These are phyloP conservation scores for Luperina nickerlii DNA, from an alignment of 2,888 invertebrate genomes.

Conservation along the genomic window DNA sequence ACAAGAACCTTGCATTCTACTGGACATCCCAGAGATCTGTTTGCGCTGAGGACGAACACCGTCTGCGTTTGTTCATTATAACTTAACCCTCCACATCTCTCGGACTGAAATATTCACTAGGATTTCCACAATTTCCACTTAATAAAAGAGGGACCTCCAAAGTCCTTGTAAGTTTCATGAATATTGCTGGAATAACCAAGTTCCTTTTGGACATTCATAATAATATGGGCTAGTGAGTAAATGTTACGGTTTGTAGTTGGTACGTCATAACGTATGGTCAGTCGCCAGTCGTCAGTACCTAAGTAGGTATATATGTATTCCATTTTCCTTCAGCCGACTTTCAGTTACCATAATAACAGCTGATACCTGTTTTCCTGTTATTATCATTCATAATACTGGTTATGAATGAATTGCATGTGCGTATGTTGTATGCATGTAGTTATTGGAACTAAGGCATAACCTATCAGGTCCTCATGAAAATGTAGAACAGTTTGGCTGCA, in stretches of 20 bases:
- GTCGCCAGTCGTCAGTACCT: neutral
- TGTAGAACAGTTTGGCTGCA: neutral
- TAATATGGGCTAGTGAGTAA: neutral
- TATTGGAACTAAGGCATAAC: neutral
- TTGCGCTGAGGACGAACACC: neutral
- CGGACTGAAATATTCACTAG: neutral
- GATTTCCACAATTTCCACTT: neutral
- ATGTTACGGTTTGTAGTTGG: neutral
- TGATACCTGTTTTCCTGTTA: slow-evolving; percentile 41
- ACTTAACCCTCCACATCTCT: neutral
- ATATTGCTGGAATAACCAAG: neutral
- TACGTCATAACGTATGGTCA: slow-evolving; percentile 16
- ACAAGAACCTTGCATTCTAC: neutral
- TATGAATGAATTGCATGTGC: slow-evolving; percentile 30
- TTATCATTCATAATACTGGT: slow-evolving; percentile 26
- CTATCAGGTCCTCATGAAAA: neutral
- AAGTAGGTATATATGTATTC: neutral
- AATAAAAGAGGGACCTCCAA: neutral
- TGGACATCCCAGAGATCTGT: neutral
- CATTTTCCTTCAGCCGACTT: slow-evolving; percentile 30
- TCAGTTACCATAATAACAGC: slow-evolving; percentile 12
- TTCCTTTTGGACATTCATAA: neutral
- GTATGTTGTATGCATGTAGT: neutral
- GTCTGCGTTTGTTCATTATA: neutral
- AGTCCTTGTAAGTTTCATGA: neutral